Evolutionary conservation across 2,888 invertebrate species (phyloP).

Genomic region (Brachyopa scutellaris): DNA sequence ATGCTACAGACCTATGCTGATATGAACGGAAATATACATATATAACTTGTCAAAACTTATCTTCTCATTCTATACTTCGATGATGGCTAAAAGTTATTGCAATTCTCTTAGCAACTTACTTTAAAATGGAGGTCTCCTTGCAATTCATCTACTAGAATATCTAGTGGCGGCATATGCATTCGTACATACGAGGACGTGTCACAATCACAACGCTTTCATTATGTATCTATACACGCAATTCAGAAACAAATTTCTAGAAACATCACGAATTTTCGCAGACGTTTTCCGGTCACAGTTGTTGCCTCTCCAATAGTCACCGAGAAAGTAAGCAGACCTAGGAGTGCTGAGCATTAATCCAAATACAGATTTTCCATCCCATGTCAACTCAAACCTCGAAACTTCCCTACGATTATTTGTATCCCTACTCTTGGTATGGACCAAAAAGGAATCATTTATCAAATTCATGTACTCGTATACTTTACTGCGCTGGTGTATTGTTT

Average conservation of each 20-base stretch:
- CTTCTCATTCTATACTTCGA: too few species aligned
- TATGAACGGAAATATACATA: too few species aligned
- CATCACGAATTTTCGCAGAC: not conserved
- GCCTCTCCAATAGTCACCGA: not conserved
- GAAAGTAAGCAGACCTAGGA: conserved; percentile 9
- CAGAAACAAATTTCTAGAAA: not conserved
- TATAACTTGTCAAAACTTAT: too few species aligned
- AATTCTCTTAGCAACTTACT: too few species aligned
- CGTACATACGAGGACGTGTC: too few species aligned
- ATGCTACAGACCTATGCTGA: too few species aligned
- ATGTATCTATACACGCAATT: too few species aligned
- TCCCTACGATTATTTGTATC: not conserved
- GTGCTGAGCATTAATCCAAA: not conserved
- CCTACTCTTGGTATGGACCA: not conserved
- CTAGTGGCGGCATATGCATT: too few species aligned
- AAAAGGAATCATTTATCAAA: conserved; percentile 58
- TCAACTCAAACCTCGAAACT: not conserved
- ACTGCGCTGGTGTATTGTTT: conserved; percentile 26
- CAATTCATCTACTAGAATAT: too few species aligned
- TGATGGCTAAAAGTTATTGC: too few species aligned
- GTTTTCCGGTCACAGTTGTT: not conserved
- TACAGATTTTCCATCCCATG: not conserved
- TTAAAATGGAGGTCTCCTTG: too few species aligned
- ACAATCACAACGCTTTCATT: too few species aligned
- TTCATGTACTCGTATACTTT: conserved; percentile 46